A percentile compares a stretch with the other conserved stretches of the same genome.
Conservation (phyloP, 2,888 invertebrate genomes). For the Spodoptera littoralis region DNA sequence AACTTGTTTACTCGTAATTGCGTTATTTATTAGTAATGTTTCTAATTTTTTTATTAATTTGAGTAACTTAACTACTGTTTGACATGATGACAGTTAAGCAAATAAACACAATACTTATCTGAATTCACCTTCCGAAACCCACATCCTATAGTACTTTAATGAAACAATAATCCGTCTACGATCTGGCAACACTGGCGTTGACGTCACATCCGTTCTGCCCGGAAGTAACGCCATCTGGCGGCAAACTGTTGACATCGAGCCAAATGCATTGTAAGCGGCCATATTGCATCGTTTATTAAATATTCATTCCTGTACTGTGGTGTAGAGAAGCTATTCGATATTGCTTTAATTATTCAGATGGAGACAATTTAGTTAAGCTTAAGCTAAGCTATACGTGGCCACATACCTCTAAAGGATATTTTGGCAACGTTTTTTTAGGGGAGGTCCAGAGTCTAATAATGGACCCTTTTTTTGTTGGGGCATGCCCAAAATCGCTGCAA, state of each 20-base stretch:
- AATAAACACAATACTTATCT: no score
- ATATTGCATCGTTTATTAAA: conserved; percentile 32
- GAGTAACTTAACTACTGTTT: no score
- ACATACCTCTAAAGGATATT: no score
- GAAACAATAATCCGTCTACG: conserved; percentile 37
- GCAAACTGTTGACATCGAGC: conserved; percentile 54
- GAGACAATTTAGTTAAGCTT: neutral
- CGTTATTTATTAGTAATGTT: no score
- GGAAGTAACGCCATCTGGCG: conserved; percentile 55
- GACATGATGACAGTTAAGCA: no score
- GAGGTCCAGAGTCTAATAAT: no score
- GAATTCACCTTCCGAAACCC: neutral
- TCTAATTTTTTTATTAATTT: no score
- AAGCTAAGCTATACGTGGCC: neutral
- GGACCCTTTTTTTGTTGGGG: no score
- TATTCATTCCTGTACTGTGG: conserved; percentile 31
- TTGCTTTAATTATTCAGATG: neutral
- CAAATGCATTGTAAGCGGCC: conserved; percentile 49
- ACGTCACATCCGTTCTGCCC: conserved; percentile 40
- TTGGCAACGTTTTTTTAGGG: no score
- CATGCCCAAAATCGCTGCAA: no score
- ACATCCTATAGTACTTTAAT: conserved; percentile 21
- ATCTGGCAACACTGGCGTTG: conserved; percentile 40
- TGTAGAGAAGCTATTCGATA: neutral
- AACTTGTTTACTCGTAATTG: no score